A percentile compares a stretch with the other conserved stretches of the same genome.
Evolutionary conservation across 2,888 invertebrate species (phyloP).

Genomic region (Melieria picta): DNA sequence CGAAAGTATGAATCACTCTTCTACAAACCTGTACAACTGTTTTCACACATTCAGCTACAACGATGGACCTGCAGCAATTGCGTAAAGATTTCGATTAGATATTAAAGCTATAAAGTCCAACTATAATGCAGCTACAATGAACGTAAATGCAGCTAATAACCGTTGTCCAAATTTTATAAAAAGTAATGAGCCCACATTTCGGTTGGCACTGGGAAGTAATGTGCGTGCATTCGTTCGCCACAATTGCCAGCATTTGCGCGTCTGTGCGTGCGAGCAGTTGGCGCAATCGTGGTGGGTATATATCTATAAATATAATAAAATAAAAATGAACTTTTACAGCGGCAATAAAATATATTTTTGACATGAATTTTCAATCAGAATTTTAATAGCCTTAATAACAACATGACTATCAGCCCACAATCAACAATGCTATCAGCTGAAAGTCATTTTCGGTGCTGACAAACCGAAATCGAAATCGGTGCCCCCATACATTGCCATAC

Average conservation of each 20-base stretch:
- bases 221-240: not conserved
- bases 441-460: slow-evolving; percentile 41
- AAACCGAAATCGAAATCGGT: slow-evolving; percentile 24
- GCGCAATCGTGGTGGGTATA: not conserved
- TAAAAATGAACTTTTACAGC: slow-evolving; percentile 53
- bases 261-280: too few species aligned
- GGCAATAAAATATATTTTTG: slow-evolving; percentile 58
- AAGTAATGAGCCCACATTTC: not conserved
- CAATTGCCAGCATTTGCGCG: too few species aligned
- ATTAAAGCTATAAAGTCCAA: too few species aligned
- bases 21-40: too few species aligned
- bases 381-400: slow-evolving; percentile 65
- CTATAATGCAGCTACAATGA: too few species aligned
- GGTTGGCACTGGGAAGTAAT: not conserved
- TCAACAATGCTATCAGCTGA: slow-evolving; percentile 22
- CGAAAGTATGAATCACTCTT: too few species aligned
- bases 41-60: too few species aligned
- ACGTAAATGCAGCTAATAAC: not conserved
- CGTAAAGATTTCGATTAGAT: too few species aligned
- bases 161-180: not conserved
- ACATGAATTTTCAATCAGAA: slow-evolving; percentile 66
- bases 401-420: slow-evolving; percentile 60
- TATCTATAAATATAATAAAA: slow-evolving; percentile 13
- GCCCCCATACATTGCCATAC: slow-evolving; percentile 22
- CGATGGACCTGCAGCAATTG: too few species aligned